phyloP scores from a whole-genome alignment of 2,113 vertebrate genomes.

The Hypanus sabinus region DNA sequence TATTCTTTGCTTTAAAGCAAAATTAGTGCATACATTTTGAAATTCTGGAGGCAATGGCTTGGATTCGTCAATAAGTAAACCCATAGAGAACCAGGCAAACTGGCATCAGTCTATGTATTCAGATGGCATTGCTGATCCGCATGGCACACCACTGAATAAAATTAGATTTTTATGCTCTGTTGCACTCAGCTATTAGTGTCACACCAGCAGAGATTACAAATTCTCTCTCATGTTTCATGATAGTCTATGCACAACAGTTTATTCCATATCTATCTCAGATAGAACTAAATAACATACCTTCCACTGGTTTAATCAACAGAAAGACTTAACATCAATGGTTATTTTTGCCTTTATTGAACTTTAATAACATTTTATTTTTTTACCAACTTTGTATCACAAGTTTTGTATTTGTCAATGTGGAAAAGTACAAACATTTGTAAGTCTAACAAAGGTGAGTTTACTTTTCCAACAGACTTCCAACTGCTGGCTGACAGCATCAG shows the following conservation, averaged over 20 bases:
- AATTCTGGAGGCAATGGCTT: not conserved
- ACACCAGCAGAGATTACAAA: not conserved
- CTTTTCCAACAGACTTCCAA: not conserved
- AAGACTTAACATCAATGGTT: not conserved
- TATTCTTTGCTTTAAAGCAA: not conserved
- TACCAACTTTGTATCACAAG: not conserved
- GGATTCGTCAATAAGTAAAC: not conserved
- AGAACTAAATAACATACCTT: not conserved
- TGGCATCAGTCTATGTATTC: conserved; percentile 6
- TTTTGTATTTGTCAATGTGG: not conserved
- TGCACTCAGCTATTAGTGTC: not conserved
- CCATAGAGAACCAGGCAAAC: conserved; percentile 20
- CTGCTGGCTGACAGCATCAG: not conserved
- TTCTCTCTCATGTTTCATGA: not conserved
- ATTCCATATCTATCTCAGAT: not conserved
- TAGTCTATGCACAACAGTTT: not conserved
- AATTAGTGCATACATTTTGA: not conserved
- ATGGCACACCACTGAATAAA: conserved; percentile 20
- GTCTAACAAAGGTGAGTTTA: not conserved
- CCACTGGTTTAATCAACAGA: not conserved
- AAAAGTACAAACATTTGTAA: no score
- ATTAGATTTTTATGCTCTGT: conserved; percentile 1
- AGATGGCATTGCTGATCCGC: conserved; percentile 13
- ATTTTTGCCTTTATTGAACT: not conserved
- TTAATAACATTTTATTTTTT: not conserved